Evolutionary conservation across 2,113 vertebrate genomes (phyloP).

Genomic region (Heterocephalus glaber): DNA sequence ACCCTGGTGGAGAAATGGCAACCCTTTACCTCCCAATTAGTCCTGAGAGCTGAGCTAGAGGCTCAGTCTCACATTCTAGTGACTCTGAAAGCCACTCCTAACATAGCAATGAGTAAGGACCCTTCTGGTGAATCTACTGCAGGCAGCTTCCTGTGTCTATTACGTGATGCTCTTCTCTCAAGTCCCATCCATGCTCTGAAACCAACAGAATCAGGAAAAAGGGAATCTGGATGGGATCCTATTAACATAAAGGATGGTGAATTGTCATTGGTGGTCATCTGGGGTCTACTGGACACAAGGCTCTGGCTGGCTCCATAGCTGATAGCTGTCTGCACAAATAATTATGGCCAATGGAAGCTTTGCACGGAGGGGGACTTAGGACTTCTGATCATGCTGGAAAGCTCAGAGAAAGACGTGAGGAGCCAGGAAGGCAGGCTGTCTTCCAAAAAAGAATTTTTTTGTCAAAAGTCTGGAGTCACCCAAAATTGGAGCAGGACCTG

Average conservation of each 20-base stretch:
- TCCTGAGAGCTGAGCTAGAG: neutral
- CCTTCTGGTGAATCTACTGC: neutral
- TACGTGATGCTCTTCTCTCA: neutral
- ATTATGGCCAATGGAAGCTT: neutral
- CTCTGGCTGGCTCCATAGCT: neutral
- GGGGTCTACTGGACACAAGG: neutral
- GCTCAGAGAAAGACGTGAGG: neutral
- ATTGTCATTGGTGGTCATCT: neutral
- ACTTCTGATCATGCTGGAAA: too few relatives aligned
- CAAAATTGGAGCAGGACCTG: neutral
- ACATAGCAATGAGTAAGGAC: neutral
- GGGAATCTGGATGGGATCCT: neutral
- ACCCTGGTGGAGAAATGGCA: accelerated
- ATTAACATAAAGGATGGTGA: neutral
- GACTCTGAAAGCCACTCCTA: neutral
- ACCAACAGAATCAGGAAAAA: neutral
- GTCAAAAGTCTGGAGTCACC: neutral
- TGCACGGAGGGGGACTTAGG: neutral
- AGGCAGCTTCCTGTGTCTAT: neutral
- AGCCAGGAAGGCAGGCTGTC: neutral
- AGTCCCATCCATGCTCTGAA: neutral
- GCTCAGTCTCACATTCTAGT: neutral
- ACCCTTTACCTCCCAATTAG: neutral
- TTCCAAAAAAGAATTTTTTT: neutral
- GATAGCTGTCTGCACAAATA: accelerated